These are phyloP conservation scores for Tipula lateralis DNA, from an alignment of 2,888 invertebrate genomes.

Conservation along the genomic window DNA sequence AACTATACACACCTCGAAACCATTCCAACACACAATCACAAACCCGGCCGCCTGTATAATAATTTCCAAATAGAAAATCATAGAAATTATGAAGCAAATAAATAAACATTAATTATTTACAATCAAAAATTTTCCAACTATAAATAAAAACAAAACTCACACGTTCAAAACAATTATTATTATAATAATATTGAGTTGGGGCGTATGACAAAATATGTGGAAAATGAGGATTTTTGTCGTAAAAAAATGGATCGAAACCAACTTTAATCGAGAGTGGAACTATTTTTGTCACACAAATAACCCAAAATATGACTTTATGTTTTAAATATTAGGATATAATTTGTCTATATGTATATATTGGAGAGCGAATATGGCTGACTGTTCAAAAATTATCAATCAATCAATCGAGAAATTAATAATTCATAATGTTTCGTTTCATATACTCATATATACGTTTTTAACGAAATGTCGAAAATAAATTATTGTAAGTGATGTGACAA, in stretches of 20 bases:
- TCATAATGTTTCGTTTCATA: not conserved
- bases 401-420: not conserved
- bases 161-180: not conserved
- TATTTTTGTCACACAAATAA: not conserved
- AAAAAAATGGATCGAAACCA: not conserved
- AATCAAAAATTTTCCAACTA: not conserved
- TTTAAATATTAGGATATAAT: not conserved
- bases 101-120: slow-evolving; percentile 24
- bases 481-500: not conserved
- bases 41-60: not conserved
- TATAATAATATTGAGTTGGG: too few species aligned
- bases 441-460: not conserved
- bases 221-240: not conserved
- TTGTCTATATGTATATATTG: not conserved
- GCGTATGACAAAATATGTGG: not conserved
- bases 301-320: not conserved
- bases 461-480: not conserved
- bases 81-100: slow-evolving; percentile 15
- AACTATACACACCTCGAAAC: not conserved
- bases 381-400: not conserved
- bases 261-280: not conserved
- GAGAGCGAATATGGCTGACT: not conserved
- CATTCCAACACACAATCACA: not conserved
- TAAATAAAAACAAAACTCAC: not conserved
- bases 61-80: not conserved